Evolutionary conservation across 2,113 vertebrate species (phyloP), one percentile per base, ranked within the genome.

Genomic region (Willisornis vidua): DNA sequence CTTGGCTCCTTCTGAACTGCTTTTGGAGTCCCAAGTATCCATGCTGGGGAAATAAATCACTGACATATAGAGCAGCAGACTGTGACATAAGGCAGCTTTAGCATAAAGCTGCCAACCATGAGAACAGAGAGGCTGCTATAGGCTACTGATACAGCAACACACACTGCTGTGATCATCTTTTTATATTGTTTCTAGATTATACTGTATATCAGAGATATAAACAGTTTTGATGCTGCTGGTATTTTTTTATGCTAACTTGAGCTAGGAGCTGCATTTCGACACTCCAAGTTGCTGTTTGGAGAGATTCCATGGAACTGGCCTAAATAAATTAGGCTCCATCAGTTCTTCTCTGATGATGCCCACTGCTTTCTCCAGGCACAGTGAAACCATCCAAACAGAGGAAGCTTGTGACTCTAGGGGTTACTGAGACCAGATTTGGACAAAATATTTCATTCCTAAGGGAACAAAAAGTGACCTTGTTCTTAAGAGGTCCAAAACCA

Each of bases 401-500:
- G 70, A 94, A 93, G 45, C 29, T 49, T 89, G 46, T 2, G 7
- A 58, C 48, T 80, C 37, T 81, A 73, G 49, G 35, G 92, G 72
- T 86, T 70, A 48, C 39, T 87, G 63, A 93, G 83, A 73, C 84
- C 70, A 89, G 81, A 93, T 85, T 82, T 94, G 87, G 84, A 72
- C 86, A 94, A 93, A 87, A 94, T 75, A 55, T 62, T 66, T 94
- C n/a, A 62, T 96, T 95, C 89, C 87, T 95, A 76, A 79, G 41
- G 74, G 87, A 80, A 79, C 59, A 82, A 85, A 93, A 85, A 61
- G 17, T 97, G 91, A 87, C 87, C 94, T 89, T 1, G 0, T 65
- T 78, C 77, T 72, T 57, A 82, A 82, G 29, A 95, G 49, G 68
- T 91, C 74, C 33, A 46, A 93, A 92, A 31, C 59, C 17, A 68